phyloP scores from a whole-genome alignment of 2,113 vertebrate genomes.

The Cyprinodon brontotheroides region DNA sequence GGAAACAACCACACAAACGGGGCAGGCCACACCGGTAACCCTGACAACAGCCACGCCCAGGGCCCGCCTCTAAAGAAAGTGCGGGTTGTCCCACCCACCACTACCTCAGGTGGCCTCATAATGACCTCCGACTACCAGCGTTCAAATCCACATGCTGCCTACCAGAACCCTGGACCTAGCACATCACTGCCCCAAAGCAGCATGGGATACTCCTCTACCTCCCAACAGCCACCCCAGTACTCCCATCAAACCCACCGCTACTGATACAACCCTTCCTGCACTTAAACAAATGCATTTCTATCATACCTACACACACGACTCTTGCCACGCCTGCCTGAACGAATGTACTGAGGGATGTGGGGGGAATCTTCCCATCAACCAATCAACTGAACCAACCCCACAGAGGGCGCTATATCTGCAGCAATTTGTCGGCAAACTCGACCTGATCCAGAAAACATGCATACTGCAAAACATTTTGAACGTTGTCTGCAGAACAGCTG shows the following conservation, averaged over 20 bases:
- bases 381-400: conserved; percentile 5
- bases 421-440: conserved; percentile 79
- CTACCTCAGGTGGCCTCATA: conserved; percentile 99
- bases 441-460: conserved; percentile 61
- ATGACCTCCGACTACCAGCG: conserved; percentile 99
- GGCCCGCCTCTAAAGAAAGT: conserved; percentile 99
- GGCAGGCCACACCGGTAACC: conserved; percentile 96
- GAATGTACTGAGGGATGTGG: conserved; percentile 76
- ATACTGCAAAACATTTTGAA: conserved; percentile 21
- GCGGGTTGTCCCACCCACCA: conserved; percentile 98
- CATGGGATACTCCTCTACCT: conserved; percentile 99
- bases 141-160: conserved; percentile 99
- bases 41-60: conserved; percentile 96
- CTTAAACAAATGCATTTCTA: conserved; percentile 8
- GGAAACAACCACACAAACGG: conserved; percentile 99
- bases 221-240: conserved; percentile 99
- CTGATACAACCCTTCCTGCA: conserved; percentile 80
- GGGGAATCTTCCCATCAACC: conserved; percentile 47
- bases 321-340: conserved; percentile 65
- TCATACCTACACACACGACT: conserved; percentile 24
- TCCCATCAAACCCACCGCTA: conserved; percentile 98
- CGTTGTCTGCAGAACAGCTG: too few species aligned
- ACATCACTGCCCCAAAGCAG: conserved; percentile 99
- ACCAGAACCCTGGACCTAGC: conserved; percentile 99
- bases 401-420: conserved; percentile 59